Evolutionary conservation across 1,140 invertebrate species (phyloP).

Genomic region (Scaptomyza pallida): DNA sequence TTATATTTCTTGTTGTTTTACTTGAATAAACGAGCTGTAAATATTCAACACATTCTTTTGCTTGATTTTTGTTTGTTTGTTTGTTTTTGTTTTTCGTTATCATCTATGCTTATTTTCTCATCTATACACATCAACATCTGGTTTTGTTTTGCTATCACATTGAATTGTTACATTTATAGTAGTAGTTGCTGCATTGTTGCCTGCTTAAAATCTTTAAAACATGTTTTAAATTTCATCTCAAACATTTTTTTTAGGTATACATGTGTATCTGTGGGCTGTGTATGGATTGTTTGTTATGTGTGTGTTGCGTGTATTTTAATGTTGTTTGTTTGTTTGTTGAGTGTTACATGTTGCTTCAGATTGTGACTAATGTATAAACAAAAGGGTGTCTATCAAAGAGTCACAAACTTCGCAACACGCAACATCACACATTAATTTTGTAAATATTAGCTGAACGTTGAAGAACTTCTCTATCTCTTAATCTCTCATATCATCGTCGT

Average conservation of each 20-base stretch:
- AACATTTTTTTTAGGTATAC: slow-evolving; percentile 74
- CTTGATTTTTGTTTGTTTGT: slow-evolving; percentile 46
- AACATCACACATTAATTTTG: slow-evolving; percentile 55
- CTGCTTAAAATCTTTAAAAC: slow-evolving; percentile 80
- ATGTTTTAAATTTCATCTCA: slow-evolving; percentile 78
- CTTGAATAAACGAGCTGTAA: slow-evolving; percentile 80
- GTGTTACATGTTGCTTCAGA: slow-evolving; percentile 34
- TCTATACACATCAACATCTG: slow-evolving; percentile 81
- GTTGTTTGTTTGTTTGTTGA: slow-evolving; percentile 26
- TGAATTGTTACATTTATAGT: slow-evolving; percentile 84
- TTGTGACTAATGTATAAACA: slow-evolving; percentile 26
- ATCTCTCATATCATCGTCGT: slow-evolving; percentile 25
- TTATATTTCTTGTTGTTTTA: slow-evolving; percentile 45
- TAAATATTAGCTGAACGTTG: slow-evolving; percentile 62
- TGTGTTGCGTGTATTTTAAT: slow-evolving; percentile 25
- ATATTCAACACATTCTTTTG: slow-evolving; percentile 76
- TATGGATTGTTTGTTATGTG: slow-evolving; percentile 33
- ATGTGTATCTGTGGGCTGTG: slow-evolving; percentile 39
- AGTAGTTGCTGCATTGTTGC: slow-evolving; percentile 79
- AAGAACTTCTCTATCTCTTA: slow-evolving; percentile 39
- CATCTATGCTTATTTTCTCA: slow-evolving; percentile 69
- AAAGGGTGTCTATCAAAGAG: slow-evolving; percentile 9
- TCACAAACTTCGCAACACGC: slow-evolving; percentile 17
- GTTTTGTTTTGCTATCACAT: slow-evolving; percentile 84
- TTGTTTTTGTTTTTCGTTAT: slow-evolving; percentile 43